Evolutionary conservation across 2,113 vertebrate species (phyloP).

Genomic region (Atlantisia rogersi): DNA sequence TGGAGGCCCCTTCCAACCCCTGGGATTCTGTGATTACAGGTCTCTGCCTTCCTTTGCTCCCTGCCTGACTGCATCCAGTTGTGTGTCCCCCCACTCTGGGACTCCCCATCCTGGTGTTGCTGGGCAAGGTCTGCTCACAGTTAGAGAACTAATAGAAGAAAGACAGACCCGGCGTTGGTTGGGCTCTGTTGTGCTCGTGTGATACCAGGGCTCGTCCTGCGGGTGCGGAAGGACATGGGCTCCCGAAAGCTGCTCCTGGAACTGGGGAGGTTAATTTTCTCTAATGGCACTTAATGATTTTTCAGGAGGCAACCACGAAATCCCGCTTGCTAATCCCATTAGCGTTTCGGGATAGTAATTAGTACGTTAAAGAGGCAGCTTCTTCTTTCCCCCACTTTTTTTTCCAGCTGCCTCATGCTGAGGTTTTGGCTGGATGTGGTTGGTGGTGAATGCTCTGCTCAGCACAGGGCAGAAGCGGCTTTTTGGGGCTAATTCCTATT

Average conservation of each 20-base stretch:
- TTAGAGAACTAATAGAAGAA: conserved; percentile 1
- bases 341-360: neutral
- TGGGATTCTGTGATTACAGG: too few relatives aligned
- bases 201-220: neutral
- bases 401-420: neutral
- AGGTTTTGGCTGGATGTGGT: neutral
- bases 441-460: neutral
- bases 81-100: neutral
- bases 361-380: neutral
- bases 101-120: neutral
- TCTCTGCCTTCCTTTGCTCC: neutral
- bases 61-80: accelerated
- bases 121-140: neutral
- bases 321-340: conserved; percentile 40
- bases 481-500: neutral
- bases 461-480: neutral
- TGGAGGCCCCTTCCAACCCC: too few relatives aligned
- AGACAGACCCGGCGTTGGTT: neutral
- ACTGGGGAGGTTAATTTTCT: conserved; percentile 44
- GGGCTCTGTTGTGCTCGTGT: neutral
- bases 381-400: neutral
- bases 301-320: conserved; percentile 47
- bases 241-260: neutral
- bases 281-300: conserved; percentile 49
- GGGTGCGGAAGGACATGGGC: neutral